Evolutionary conservation across 2,797 vertebrate genomes (phyloP), one percentile per base, ranked within the genome.

Genomic region (Anguilla pacifica): DNA sequence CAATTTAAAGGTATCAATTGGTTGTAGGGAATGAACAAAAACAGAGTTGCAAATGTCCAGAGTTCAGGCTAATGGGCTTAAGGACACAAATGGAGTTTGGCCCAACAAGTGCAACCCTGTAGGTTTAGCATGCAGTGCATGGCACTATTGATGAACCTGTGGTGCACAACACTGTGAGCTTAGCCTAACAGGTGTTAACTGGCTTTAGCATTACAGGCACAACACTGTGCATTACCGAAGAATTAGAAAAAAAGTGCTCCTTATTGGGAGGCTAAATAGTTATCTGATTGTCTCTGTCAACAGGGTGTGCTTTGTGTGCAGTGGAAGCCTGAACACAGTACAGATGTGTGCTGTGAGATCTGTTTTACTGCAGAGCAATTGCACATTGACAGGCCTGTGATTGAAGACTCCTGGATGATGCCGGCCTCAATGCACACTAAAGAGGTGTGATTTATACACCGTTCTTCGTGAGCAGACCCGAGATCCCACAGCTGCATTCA

Each of bases 331-430:
- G 17, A 85, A 61, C 74, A 28, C 28, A 53, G 4, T n/a, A 6
- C 46, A 83, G 57, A 55, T 72, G 5, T 74, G 77, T 39, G 77
- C 43, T 46, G 43, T 46, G n/a, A 17, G 1, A 2, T 87, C 70
- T 53, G 31, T 35, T 89, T 85, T 79, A 84, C 28, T 87, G 53
- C 64, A 79, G 31, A 87, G 70, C 74, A 83, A 61, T 88, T 59
- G 79, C 79, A 57, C 49, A 61, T n/a, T n/a, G 28, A 46, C 82
- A 79, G 82, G 70, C 19, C 67, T 31, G 87, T 87, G 86, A 84
- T 85, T 84, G 35, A 70, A 57, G 59, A 59, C 74, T 64, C 84
- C 51, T 39, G 84, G 77, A 28, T 6, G 13, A 83, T 46, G 15
- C 61, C 59, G 53, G 77, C n/a, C 84, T 49, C 9, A 10, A 70